Evolutionary conservation across 2,113 vertebrate species (phyloP).

Genomic region (Coptodon bakossiorum): DNA sequence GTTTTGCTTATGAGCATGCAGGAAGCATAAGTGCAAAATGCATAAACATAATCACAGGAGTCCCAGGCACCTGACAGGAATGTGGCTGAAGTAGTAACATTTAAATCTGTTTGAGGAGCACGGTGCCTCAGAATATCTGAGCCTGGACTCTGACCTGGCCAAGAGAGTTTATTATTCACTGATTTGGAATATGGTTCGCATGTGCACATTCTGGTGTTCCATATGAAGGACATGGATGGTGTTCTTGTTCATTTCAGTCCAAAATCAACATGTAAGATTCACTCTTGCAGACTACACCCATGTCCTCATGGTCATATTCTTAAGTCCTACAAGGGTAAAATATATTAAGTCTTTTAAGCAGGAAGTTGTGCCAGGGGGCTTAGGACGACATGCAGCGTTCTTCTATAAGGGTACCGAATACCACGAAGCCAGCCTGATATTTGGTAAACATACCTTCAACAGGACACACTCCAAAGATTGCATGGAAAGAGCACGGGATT

Average conservation of each 20-base stretch:
- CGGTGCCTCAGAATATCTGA: background rate
- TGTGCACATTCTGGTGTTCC: background rate
- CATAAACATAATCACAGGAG: slow-evolving; percentile 7
- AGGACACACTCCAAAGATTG: background rate
- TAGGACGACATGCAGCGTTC: background rate
- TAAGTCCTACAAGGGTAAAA: background rate
- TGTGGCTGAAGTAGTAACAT: background rate
- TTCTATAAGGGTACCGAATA: background rate
- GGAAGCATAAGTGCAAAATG: background rate
- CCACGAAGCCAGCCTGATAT: background rate
- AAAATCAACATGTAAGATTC: background rate
- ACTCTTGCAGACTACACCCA: background rate
- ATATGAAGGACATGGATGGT: background rate
- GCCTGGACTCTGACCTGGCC: background rate
- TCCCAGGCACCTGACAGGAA: background rate
- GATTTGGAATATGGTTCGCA: background rate
- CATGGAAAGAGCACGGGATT: background rate
- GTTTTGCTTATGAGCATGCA: background rate
- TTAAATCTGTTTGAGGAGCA: background rate
- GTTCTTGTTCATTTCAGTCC: background rate
- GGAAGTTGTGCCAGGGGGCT: background rate
- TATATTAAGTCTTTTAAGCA: background rate
- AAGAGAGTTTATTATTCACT: background rate
- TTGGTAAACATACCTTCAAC: background rate
- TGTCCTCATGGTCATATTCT: background rate